Conservation (phyloP, 1,140 invertebrate genomes). For the Maconellicoccus hirsutus region DNA sequence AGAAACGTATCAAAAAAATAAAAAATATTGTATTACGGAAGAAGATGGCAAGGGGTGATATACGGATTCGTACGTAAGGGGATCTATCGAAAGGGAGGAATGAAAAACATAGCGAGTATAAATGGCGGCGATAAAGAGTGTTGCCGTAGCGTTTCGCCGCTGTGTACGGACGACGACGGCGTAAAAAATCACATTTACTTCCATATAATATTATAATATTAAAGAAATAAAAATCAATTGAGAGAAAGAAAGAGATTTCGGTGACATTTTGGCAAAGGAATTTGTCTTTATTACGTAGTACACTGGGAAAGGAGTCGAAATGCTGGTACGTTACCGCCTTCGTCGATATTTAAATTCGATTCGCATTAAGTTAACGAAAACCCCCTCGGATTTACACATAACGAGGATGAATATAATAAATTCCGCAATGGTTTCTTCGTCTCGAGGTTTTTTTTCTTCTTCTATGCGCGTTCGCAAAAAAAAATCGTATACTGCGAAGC, state of each 20-base stretch:
- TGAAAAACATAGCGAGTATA: neutral
- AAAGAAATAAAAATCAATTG: constrained; percentile 1
- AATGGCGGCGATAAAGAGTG: no score
- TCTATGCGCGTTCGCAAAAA: no score
- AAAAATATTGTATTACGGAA: no score
- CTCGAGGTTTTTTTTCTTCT: no score
- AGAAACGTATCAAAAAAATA: no score
- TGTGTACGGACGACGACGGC: neutral
- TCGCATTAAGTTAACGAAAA: neutral
- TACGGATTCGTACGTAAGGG: no score
- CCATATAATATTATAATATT: neutral
- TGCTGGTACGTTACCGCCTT: neutral
- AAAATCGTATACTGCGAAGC: no score
- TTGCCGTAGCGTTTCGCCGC: no score
- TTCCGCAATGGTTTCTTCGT: neutral
- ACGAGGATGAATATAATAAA: neutral
- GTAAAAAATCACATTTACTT: neutral
- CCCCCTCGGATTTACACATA: neutral
- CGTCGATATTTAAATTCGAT: neutral
- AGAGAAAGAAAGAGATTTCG: constrained; percentile 4
- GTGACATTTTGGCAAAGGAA: constrained; percentile 3
- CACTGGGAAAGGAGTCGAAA: neutral
- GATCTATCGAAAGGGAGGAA: no score
- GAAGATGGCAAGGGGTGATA: no score
- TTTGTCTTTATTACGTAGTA: constrained; percentile 1